Evolutionary conservation across 2,113 vertebrate genomes (phyloP), one percentile per base, ranked within the genome.

Genomic region (Python bivittatus): DNA sequence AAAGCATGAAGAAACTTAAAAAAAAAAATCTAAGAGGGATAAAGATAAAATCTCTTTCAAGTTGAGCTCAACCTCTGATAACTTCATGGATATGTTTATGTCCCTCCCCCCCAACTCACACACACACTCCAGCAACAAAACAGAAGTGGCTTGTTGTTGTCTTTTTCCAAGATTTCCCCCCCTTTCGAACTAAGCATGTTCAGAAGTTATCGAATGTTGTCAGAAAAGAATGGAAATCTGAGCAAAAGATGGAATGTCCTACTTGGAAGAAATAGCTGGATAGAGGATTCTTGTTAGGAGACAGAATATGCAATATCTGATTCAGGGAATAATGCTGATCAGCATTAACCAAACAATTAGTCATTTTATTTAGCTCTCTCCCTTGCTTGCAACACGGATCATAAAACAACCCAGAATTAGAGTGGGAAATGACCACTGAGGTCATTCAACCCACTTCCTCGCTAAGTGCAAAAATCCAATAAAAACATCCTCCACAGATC

Each of bases 301-400:
- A 38, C 22, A 38, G 38, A 57, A 60, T 12, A 53, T 38, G 56
- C 53, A 12, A 88, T 33, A 58, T 38, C 13, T 88, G 12, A 25
- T 91, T 96, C 72, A 92, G 93, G 96, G 72, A 92, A 88, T 90
- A 68, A 96, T 56, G n/a, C 23, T 79, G 93, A 72, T 89, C 72
- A 33, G 44, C 61, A 33, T 72, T 38, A 23, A 6, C 4, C 33
- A 23, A 89, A 6, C 44, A 72, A 79, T 42, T 9, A 79, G 29
- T 25, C 15, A n/a, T 29, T 90, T 53, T 23, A 3, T 12, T 53
- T 79, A 53, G 48, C 48, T 33, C 11, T 27, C 64, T 13, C 23
- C 33, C 38, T 53, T 12, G 48, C 17, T 17, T 64, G n/a, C 44
- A 68, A 52, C 44, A 17, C 13, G 90, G 53, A 94, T 91, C 90